These are phyloP conservation scores for Heliconius aoede DNA, from an alignment of 2,888 invertebrate species.

Conservation along the genomic window DNA sequence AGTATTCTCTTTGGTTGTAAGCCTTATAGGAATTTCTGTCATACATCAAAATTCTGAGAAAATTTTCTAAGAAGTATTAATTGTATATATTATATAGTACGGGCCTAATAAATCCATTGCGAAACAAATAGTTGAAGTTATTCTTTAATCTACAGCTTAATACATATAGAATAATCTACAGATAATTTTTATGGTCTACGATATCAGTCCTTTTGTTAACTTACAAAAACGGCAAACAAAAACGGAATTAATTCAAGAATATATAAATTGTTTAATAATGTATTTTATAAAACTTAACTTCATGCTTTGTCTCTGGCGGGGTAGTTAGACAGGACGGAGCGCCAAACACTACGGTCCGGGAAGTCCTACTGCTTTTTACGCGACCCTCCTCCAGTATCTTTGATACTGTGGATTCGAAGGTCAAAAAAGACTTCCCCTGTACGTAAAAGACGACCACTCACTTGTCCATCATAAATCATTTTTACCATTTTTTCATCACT, in stretches of 20 bases:
- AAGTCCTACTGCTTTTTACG: too few relatives aligned
- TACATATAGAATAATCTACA: too few relatives aligned
- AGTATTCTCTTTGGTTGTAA: background rate
- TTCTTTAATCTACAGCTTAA: background rate
- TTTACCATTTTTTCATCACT: too few relatives aligned
- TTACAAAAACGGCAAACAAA: background rate
- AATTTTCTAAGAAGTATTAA: background rate
- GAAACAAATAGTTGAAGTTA: background rate
- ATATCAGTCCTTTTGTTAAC: constrained; percentile 6
- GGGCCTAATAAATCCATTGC: background rate
- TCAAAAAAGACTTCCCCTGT: too few relatives aligned
- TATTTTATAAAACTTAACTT: too few relatives aligned
- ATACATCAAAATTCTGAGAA: background rate
- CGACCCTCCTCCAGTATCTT: too few relatives aligned
- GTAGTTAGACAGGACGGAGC: too few relatives aligned
- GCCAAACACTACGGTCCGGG: too few relatives aligned
- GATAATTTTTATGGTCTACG: background rate
- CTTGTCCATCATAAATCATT: too few relatives aligned
- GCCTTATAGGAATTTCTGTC: constrained; percentile 6
- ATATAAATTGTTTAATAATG: background rate
- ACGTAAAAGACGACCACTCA: too few relatives aligned
- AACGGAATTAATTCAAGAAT: background rate
- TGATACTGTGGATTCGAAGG: too few relatives aligned
- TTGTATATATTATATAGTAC: background rate
- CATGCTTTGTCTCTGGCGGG: too few relatives aligned